phyloP scores from a whole-genome alignment of 2,113 vertebrate species.

The Mus musculus region GRCm39 chr6:7809001-7809500 shows the following conservation, averaged over 20 bases:
- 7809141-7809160: not conserved
- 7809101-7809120: not conserved
- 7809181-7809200: not conserved
- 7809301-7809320: not conserved
- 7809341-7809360: conserved; percentile 44
- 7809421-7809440: not conserved
- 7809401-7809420: conserved; percentile 53
- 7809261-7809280: conserved; percentile 24
- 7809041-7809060: conserved; percentile 40
- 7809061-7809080: conserved; percentile 5
- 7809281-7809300: conserved; percentile 41
- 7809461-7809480: not conserved
- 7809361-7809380: conserved; percentile 47
- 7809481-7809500: not conserved
- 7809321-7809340: conserved; percentile 4
- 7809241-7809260: not conserved
- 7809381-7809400: conserved; percentile 14
- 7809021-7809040: not conserved
- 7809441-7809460: not conserved
- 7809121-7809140: not conserved
- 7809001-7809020: not conserved
- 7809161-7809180: not conserved
- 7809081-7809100: conserved; percentile 27
- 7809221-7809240: conserved; percentile 1
- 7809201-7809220: conserved; percentile 30